Percentiles rank a stretch among this genome's conserved stretches.
phyloP scores from a whole-genome alignment of 2,888 invertebrate species.

The Pandemis cinnamomeana region DNA sequence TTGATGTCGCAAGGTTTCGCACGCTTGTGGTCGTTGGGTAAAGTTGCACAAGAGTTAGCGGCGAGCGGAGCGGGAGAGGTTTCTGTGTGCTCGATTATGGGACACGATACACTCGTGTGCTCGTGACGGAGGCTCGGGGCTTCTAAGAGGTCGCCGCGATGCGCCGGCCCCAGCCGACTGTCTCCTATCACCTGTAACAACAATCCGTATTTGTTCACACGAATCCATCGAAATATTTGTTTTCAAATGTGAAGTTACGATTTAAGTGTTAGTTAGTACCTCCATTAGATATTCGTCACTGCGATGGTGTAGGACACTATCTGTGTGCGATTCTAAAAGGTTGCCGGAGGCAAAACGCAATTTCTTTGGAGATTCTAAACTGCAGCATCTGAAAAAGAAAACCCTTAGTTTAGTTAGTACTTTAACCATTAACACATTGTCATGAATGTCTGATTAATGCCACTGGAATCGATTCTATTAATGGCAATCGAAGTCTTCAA shows the following conservation, averaged over 20 bases:
- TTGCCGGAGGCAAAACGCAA: constrained; percentile 90
- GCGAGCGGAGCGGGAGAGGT: constrained; percentile 47
- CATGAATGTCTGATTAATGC: too few species aligned
- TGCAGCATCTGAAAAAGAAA: constrained; percentile 86
- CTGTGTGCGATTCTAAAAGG: constrained; percentile 84
- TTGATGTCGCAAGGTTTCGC: constrained; percentile 66
- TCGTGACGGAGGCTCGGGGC: constrained; percentile 79
- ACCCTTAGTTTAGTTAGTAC: background rate
- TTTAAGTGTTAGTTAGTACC: constrained; percentile 53
- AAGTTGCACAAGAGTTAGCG: constrained; percentile 42
- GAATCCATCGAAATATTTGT: background rate
- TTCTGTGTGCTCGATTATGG: constrained; percentile 86
- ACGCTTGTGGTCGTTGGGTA: constrained; percentile 35
- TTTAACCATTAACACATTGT: too few species aligned
- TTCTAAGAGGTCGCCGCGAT: constrained; percentile 77
- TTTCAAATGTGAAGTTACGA: background rate
- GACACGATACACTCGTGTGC: constrained; percentile 87
- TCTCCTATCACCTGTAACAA: constrained; percentile 83
- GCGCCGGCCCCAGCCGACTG: constrained; percentile 80
- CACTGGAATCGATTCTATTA: too few species aligned
- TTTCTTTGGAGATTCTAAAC: constrained; percentile 93
- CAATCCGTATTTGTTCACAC: background rate
- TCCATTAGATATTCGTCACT: constrained; percentile 82
- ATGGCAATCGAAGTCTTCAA: too few species aligned
- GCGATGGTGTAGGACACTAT: constrained; percentile 78